These are phyloP conservation scores for Epinephelus lanceolatus DNA, from an alignment of 2,113 vertebrate genomes.

Conservation along the genomic window DNA sequence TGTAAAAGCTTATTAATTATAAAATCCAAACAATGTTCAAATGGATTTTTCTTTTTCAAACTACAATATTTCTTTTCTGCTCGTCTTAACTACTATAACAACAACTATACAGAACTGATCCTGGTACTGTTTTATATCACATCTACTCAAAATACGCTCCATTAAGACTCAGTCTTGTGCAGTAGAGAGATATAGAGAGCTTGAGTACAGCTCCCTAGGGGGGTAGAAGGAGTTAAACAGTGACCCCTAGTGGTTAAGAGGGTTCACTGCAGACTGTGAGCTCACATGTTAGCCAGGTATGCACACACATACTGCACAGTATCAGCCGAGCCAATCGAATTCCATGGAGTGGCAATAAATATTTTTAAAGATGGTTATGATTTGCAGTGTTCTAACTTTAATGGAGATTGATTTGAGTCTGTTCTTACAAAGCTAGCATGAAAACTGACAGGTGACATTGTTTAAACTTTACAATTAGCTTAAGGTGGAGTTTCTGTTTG, in stretches of 20 bases:
- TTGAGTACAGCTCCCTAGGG: not conserved
- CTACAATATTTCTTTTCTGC: not conserved
- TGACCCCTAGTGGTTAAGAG: slow-evolving; percentile 56
- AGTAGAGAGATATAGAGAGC: not conserved
- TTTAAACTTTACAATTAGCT: slow-evolving; percentile 3
- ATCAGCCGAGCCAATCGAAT: slow-evolving; percentile 26
- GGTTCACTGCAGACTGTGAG: slow-evolving; percentile 35
- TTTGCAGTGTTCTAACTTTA: not conserved
- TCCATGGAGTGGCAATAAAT: slow-evolving; percentile 58
- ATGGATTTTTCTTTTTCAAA: not conserved
- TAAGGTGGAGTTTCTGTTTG: not conserved
- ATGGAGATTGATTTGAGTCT: not conserved
- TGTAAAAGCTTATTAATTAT: not conserved
- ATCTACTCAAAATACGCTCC: slow-evolving; percentile 15
- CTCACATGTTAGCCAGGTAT: slow-evolving; percentile 2
- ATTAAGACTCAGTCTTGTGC: not conserved
- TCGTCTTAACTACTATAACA: not conserved
- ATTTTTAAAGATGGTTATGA: slow-evolving; percentile 16
- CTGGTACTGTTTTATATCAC: not conserved
- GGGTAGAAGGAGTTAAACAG: slow-evolving; percentile 26
- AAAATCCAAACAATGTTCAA: not conserved
- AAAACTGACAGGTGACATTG: not conserved
- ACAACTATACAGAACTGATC: not conserved
- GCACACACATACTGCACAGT: not conserved
- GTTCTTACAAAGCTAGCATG: not conserved